Base-by-base conservation (phyloP, 2,113 vertebrate species). In the Embiotoca jacksoni region DNA sequence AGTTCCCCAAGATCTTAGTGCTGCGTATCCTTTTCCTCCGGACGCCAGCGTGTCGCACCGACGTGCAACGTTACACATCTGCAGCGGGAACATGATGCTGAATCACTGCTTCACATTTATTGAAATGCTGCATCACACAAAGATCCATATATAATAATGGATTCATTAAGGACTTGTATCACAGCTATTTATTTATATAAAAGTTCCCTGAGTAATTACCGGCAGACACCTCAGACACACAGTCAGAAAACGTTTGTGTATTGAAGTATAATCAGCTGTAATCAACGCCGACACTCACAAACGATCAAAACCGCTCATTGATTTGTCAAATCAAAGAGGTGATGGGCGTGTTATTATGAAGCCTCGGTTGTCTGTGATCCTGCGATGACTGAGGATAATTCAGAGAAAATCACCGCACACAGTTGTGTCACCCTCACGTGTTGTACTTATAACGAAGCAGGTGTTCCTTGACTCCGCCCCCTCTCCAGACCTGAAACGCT, bases 1-100 rank as follows among this genome's bases (percentile, higher is more conserved):
- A 96, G 92, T 99, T 99, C 85, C 98, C 98, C 80, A 99, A 98
- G 94, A 98, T 99, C 85, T 92, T 99, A 92, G 98, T 99, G 90
- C 96, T 99, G 58, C 98, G 97, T 99, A 99, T 99, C 98, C 96
- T 97, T 92, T 23, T 82, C 5, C 9, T 36, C 13, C 50, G 30
- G 44, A 58, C 23, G 1, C 23, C 1, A 8, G 10, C 3, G 15
- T 54, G 39, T 53, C 9, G 30, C 23, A 3, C 39, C 10, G 16
- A 33, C 16, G 49, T 33, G 1, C 44, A 55, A 15, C 50, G 32
- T 71, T 6, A 16, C 5, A 36, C 30, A 36, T 39, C 0, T 50
- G 5, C 56, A 60, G 59, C 23, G 60, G 13, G 10, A 13, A 11
- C 4, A 11, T 11, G 10, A 13, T 11, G 10, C 4, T 44, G 41